Conservation (phyloP, 2,113 vertebrate genomes). For the Mastomys coucha region DNA sequence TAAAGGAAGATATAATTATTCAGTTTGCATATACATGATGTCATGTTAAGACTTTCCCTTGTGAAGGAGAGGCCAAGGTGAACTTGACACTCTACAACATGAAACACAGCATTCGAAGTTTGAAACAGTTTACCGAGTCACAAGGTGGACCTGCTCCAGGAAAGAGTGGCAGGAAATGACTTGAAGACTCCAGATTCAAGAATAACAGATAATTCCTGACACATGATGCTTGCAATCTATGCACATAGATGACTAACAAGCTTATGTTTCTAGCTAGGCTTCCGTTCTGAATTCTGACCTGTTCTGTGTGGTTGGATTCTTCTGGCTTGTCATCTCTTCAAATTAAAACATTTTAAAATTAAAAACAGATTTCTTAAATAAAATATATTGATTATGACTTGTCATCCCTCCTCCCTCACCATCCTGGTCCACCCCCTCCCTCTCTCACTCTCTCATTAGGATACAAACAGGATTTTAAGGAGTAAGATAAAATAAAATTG, state of each 20-base stretch:
- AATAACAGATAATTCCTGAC: constrained; percentile 57
- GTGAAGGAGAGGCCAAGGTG: constrained; percentile 41
- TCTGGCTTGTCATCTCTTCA: not conserved
- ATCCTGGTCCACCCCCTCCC: too few relatives aligned
- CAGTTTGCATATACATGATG: constrained; percentile 44
- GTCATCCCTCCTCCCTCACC: not conserved
- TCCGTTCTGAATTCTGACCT: not conserved
- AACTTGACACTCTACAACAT: not conserved
- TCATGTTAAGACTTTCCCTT: constrained; percentile 40
- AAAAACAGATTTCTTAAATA: not conserved
- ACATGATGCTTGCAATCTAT: constrained; percentile 24
- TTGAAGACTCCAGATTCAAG: not conserved
- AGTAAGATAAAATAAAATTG: not conserved
- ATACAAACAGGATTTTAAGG: not conserved
- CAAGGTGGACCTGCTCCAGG: not conserved
- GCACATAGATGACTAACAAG: not conserved
- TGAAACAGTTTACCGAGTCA: constrained; percentile 52
- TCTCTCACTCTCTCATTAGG: not conserved
- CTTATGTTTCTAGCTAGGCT: not conserved
- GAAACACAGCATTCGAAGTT: not conserved
- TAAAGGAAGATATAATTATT: constrained; percentile 65
- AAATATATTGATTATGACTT: not conserved
- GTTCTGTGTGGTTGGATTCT: not conserved
- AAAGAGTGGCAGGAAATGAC: constrained; percentile 41
- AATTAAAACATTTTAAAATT: constrained; percentile 40